Evolutionary conservation across 2,888 invertebrate species (phyloP).

Genomic region (Geotrupes spiniger): DNA sequence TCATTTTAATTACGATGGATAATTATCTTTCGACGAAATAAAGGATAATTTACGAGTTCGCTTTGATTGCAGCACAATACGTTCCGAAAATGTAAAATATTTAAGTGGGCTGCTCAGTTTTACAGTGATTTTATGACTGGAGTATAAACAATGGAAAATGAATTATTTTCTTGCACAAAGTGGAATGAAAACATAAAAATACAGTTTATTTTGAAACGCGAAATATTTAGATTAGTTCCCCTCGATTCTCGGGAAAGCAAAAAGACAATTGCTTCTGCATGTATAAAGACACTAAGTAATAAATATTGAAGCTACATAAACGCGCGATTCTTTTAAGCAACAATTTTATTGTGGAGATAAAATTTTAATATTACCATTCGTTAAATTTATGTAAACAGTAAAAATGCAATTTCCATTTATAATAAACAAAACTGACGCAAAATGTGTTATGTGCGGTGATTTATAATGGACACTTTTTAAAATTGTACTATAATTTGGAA

Average conservation of each 20-base stretch:
- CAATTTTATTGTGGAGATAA: slow-evolving; percentile 12
- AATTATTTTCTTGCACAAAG: too few species aligned
- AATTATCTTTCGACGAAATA: too few species aligned
- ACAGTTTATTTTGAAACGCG: slow-evolving; percentile 6
- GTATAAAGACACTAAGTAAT: slow-evolving; percentile 9
- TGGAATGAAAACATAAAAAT: too few species aligned
- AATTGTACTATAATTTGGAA: slow-evolving; percentile 34
- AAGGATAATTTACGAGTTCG: too few species aligned
- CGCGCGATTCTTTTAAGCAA: slow-evolving; percentile 9
- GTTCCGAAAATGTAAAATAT: too few species aligned
- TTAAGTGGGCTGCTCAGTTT: too few species aligned
- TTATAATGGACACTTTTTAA: slow-evolving; percentile 30
- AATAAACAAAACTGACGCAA: not conserved
- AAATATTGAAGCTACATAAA: slow-evolving; percentile 13
- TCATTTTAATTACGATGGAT: too few species aligned
- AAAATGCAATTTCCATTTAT: slow-evolving; percentile 3
- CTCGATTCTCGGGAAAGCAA: slow-evolving; percentile 1
- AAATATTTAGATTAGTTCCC: slow-evolving; percentile 13
- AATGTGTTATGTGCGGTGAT: slow-evolving; percentile 17
- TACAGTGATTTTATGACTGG: too few species aligned
- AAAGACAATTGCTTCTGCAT: slow-evolving; percentile 5
- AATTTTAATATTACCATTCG: slow-evolving; percentile 12
- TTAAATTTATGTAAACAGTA: slow-evolving; percentile 7
- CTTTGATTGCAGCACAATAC: too few species aligned
- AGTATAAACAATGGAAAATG: too few species aligned